These are phyloP conservation scores for Okamejei kenojei DNA, from an alignment of 2,797 vertebrate genomes.

Conservation along the genomic window DNA sequence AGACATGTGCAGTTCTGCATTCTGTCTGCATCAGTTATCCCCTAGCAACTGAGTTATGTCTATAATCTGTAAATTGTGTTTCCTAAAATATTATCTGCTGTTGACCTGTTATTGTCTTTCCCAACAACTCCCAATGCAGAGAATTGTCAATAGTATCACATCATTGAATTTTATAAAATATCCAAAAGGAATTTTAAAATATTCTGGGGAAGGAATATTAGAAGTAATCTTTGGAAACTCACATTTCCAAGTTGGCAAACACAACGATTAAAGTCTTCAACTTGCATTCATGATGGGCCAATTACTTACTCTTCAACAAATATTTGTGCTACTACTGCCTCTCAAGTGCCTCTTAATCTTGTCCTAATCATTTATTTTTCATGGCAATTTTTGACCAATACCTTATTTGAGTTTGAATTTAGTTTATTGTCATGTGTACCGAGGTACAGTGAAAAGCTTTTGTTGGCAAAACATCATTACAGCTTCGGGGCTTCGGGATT, in stretches of 20 bases:
- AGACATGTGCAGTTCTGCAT: background rate
- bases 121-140: background rate
- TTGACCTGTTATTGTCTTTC: background rate
- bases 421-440: too few species aligned
- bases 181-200: background rate
- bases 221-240: background rate
- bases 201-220: background rate
- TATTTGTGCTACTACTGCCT: background rate
- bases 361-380: background rate
- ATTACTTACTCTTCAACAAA: background rate
- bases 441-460: too few species aligned
- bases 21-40: background rate
- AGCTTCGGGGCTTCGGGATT: too few species aligned
- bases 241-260: background rate
- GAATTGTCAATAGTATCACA: background rate
- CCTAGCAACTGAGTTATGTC: background rate
- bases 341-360: background rate
- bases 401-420: background rate
- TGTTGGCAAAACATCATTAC: too few species aligned
- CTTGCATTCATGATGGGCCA: background rate
- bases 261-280: background rate
- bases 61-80: background rate
- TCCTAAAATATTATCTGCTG: background rate
- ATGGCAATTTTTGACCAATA: background rate
- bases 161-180: background rate